phyloP scores from a whole-genome alignment of 2,113 vertebrate genomes.

The Opisthocomus hoazin region DNA sequence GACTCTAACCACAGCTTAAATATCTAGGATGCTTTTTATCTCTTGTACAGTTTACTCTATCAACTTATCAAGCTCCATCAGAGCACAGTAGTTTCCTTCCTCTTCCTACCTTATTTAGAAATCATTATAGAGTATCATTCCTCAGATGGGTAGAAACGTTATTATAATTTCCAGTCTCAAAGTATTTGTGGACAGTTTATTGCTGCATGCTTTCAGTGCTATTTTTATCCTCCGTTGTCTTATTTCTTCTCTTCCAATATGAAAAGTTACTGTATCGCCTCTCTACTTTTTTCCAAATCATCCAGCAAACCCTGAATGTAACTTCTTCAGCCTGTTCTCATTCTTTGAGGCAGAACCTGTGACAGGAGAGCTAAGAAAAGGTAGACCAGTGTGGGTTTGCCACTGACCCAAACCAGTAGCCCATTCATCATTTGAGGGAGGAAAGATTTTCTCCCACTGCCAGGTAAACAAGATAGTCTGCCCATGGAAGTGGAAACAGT shows the following conservation, averaged over 20 bases:
- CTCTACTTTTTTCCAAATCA: background rate
- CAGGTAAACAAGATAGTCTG: background rate
- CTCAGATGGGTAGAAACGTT: background rate
- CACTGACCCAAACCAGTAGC: background rate
- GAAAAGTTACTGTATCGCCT: background rate
- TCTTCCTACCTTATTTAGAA: slow-evolving; percentile 39
- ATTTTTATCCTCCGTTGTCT: background rate
- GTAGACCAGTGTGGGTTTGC: background rate
- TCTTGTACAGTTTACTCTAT: slow-evolving; percentile 9
- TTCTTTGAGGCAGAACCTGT: background rate
- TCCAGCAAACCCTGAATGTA: background rate
- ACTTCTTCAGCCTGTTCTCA: background rate
- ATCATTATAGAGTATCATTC: background rate
- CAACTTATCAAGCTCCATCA: slow-evolving; percentile 18
- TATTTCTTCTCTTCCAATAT: background rate
- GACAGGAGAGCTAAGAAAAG: background rate
- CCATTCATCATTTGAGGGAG: background rate
- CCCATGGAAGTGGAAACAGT: background rate
- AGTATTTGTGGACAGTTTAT: background rate
- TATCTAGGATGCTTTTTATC: background rate
- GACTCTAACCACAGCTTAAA: background rate
- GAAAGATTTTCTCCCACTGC: background rate
- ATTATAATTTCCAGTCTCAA: background rate
- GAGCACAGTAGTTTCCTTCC: slow-evolving; percentile 40
- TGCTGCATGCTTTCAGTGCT: background rate